Evolutionary conservation across 2,797 vertebrate species (phyloP), one percentile per base, ranked within the genome.

Genomic region (Acomys russatus): DNA sequence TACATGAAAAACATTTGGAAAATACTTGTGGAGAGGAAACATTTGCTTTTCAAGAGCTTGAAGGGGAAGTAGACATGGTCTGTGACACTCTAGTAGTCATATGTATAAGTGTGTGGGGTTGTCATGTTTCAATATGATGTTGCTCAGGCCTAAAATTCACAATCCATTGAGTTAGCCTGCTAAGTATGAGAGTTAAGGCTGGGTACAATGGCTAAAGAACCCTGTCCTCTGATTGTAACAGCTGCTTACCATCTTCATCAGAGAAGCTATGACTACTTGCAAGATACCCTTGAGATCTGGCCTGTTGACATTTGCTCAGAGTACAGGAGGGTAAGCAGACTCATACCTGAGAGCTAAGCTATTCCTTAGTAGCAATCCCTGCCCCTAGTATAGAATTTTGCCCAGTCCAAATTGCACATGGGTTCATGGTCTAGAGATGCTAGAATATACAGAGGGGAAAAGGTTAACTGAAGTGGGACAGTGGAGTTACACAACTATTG

Each of bases 31-130:
- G n/a, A 76, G n/a, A 86, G 25, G 23, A 88, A 54, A 23, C 64
- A 92, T 93, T 61, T 30, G 89, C 14, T 92, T 25, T 96, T 92
- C 25, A 91, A 83, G 63, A 76, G 38, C 38, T 78, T 91, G 56
- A 89, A 91, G 64, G n/a, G 30, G 59, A 94, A 18, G 49, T 80
- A 88, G 66, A 33, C 20, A 78, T 80, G 70, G 63, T 94, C 28
- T 92, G 28, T 35, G 80, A 88, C 68, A 76, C 18, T 68, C 56
- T 71, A 92, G 84, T 77, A 63, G 12, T 94, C 70, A 86, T 59
- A 86, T 83, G 22, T 59, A 8, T 59, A 88, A 59, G n/a, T 73
- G 9, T 3, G 61, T 68, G 44, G 30, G 18, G 44, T 85, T 68
- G n/a, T 94, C 15, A n/a, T 44, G 86, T 63, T 17, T 92, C 91